Evolutionary conservation across 2,113 vertebrate species (phyloP).

Genomic region (Prunella fulvescens): DNA sequence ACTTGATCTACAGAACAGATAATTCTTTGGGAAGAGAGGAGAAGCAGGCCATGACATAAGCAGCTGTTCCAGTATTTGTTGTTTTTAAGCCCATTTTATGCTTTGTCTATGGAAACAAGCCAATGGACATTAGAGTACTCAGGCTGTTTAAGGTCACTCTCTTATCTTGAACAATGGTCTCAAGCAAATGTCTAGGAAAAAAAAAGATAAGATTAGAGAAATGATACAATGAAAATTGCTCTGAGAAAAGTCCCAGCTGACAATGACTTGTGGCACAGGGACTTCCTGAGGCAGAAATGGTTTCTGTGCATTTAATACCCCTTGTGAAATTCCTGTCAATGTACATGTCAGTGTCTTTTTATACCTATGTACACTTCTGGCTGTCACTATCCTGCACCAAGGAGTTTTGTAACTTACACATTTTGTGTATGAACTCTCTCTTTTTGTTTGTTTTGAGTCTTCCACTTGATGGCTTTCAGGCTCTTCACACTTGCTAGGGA

Average conservation of each 20-base stretch:
- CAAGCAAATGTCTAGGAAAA: not conserved
- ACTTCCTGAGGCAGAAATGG: not conserved
- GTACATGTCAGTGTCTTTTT: not conserved
- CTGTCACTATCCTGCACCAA: not conserved
- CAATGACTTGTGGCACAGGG: not conserved
- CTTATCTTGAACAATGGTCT: not conserved
- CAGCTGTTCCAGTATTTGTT: not conserved
- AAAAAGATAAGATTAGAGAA: not conserved
- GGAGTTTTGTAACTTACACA: not conserved
- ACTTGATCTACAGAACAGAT: not conserved
- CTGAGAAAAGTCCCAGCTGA: not conserved
- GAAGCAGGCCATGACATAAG: not conserved
- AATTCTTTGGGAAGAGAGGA: not conserved
- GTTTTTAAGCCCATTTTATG: not conserved
- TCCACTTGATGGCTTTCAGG: not conserved
- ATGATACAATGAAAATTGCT: not conserved
- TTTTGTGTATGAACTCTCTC: not conserved
- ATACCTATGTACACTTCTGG: not conserved
- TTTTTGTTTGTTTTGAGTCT: not conserved
- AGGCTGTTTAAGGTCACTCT: not conserved
- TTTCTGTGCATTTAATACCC: not conserved
- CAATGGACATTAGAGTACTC: not conserved
- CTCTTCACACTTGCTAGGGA: not conserved
- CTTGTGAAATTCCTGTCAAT: not conserved
- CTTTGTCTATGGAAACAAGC: not conserved